Evolutionary conservation across 2,797 vertebrate genomes (phyloP).

Genomic region (Acanthopagrus latus): DNA sequence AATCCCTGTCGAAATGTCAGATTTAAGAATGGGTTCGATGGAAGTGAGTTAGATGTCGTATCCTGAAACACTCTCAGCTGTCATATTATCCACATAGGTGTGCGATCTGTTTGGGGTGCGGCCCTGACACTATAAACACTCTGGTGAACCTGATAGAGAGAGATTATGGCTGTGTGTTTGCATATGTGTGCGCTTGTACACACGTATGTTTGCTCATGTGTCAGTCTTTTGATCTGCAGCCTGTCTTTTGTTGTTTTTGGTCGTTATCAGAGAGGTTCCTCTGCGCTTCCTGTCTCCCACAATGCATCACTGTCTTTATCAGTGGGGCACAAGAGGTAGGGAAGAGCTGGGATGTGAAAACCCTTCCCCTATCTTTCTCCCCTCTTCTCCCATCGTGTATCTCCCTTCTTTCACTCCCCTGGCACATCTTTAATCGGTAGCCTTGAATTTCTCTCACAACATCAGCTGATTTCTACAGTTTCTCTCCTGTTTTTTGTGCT

Average conservation of each 20-base stretch:
- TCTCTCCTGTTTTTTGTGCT: not conserved
- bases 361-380: conserved; percentile 44
- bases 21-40: not conserved
- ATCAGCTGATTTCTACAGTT: conserved; percentile 28
- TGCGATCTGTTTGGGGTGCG: conserved; percentile 26
- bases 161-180: conserved; percentile 57
- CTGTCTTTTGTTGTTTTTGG: conserved; percentile 60
- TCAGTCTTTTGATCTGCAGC: conserved; percentile 68
- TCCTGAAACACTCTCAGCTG: not conserved
- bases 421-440: conserved; percentile 30
- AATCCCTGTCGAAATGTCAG: not conserved
- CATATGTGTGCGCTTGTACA: conserved; percentile 20
- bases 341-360: conserved; percentile 37
- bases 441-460: conserved; percentile 55
- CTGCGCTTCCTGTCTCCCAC: conserved; percentile 73
- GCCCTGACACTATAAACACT: conserved; percentile 57
- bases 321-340: conserved; percentile 42
- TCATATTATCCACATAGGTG: conserved; percentile 4
- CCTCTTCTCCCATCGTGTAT: conserved; percentile 32
- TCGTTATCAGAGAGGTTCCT: conserved; percentile 76
- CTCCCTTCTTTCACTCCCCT: conserved; percentile 63
- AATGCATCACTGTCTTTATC: conserved; percentile 72
- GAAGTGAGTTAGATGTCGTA: too few relatives aligned
- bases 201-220: conserved; percentile 19
- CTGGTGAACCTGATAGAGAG: conserved; percentile 51